phyloP scores from a whole-genome alignment of 2,888 invertebrate species.

The Parnassius orleans region DNA sequence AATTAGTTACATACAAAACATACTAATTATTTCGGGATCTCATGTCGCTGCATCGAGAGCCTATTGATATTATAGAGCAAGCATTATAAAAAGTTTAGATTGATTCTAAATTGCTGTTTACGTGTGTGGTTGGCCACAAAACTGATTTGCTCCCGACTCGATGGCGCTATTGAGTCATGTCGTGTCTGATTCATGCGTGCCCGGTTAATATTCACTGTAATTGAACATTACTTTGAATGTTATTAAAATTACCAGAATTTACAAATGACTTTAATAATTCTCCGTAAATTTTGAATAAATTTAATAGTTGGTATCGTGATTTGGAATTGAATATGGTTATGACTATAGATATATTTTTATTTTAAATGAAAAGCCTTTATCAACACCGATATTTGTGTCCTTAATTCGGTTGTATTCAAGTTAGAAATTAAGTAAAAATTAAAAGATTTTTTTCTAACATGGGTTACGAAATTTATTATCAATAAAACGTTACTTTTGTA shows the following conservation, averaged over 20 bases:
- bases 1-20: neutral
- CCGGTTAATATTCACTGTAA: slow-evolving; percentile 47
- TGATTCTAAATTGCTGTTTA: slow-evolving; percentile 64
- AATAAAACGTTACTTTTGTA: too few species aligned
- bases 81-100: slow-evolving; percentile 53
- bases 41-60: slow-evolving; percentile 25
- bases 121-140: slow-evolving; percentile 62
- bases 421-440: too few species aligned
- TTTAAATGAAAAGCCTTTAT: neutral
- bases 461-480: too few species aligned
- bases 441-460: too few species aligned
- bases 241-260: slow-evolving; percentile 57
- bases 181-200: slow-evolving; percentile 56
- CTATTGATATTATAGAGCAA: slow-evolving; percentile 37
- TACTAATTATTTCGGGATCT: slow-evolving; percentile 28
- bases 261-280: slow-evolving; percentile 52
- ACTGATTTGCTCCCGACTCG: slow-evolving; percentile 40
- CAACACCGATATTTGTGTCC: too few species aligned
- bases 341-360: neutral
- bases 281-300: slow-evolving; percentile 28
- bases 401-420: too few species aligned
- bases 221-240: slow-evolving; percentile 46
- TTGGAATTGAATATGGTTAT: slow-evolving; percentile 28
- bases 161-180: slow-evolving; percentile 40
- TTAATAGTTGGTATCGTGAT: slow-evolving; percentile 20